phyloP scores from a whole-genome alignment of 2,888 invertebrate species.

The Antheraea assamensis region DNA sequence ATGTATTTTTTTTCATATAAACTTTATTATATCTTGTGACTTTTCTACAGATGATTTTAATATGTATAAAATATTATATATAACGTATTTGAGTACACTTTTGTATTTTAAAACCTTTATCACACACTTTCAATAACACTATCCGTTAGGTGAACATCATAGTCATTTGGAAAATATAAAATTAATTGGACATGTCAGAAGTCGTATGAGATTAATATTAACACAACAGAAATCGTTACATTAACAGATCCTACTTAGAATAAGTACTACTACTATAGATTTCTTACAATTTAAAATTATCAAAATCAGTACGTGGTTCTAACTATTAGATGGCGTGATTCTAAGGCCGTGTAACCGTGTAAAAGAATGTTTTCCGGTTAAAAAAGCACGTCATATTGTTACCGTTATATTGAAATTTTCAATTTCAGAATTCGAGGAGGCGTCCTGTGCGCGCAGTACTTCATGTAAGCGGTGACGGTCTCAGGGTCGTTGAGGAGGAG shows the following conservation, averaged over 20 bases:
- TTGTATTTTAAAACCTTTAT: too few relatives aligned
- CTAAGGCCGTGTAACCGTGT: background rate
- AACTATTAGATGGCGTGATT: too few relatives aligned
- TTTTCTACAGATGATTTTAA: too few relatives aligned
- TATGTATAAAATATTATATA: too few relatives aligned
- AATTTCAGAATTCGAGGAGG: constrained; percentile 90
- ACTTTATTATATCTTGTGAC: too few relatives aligned
- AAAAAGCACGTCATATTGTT: background rate
- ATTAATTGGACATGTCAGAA: background rate
- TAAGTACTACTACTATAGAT: too few relatives aligned
- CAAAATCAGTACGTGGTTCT: background rate
- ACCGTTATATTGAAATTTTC: background rate
- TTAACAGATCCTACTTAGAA: too few relatives aligned
- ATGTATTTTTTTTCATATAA: background rate
- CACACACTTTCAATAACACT: too few relatives aligned
- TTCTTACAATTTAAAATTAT: too few relatives aligned
- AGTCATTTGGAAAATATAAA: background rate
- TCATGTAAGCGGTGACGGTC: constrained; percentile 96
- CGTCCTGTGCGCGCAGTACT: constrained; percentile 94
- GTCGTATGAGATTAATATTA: background rate
- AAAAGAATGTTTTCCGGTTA: background rate
- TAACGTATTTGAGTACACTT: too few relatives aligned
- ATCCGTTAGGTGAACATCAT: background rate
- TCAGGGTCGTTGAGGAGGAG: constrained; percentile 99
- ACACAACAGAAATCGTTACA: background rate